A percentile compares a stretch with the other conserved stretches of the same genome.
Evolutionary conservation across 35 echinoderm and acorn worm species (phyloP).

Genomic region (Ophiothrix spiculata): DNA sequence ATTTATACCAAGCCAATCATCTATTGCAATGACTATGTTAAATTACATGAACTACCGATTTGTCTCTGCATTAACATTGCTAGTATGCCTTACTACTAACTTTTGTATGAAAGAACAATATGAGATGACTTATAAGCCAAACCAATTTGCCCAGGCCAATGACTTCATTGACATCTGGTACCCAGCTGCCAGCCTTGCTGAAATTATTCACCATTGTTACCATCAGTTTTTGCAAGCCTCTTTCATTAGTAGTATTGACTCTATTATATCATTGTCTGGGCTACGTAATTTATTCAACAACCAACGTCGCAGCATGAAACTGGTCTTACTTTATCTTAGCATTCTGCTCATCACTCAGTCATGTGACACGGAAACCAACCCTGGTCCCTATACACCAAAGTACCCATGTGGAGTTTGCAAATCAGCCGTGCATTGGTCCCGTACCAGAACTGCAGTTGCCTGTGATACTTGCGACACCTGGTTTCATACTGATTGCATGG

Average conservation of each 20-base stretch:
- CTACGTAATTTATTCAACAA: too few relatives aligned
- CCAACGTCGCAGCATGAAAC: background rate
- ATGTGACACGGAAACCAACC: background rate
- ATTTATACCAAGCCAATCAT: too few relatives aligned
- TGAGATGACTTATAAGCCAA: background rate
- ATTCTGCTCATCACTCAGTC: background rate
- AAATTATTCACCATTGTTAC: background rate
- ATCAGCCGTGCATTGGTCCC: background rate
- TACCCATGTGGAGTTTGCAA: background rate
- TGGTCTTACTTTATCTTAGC: background rate
- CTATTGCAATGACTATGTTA: background rate
- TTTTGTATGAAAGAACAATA: background rate
- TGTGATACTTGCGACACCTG: constrained; percentile 13
- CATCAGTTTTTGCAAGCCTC: background rate
- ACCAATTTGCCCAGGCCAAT: too few relatives aligned
- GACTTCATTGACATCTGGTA: background rate
- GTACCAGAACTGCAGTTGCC: background rate
- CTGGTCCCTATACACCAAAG: background rate
- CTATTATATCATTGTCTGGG: too few relatives aligned
- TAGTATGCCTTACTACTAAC: background rate
- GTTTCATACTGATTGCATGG: constrained; percentile 32
- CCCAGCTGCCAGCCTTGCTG: background rate
- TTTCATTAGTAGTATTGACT: background rate
- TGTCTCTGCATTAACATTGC: background rate
- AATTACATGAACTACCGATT: background rate